Evolutionary conservation across 1,140 invertebrate species (phyloP), one percentile per base, ranked within the genome.

Genomic region (Mya arenaria): DNA sequence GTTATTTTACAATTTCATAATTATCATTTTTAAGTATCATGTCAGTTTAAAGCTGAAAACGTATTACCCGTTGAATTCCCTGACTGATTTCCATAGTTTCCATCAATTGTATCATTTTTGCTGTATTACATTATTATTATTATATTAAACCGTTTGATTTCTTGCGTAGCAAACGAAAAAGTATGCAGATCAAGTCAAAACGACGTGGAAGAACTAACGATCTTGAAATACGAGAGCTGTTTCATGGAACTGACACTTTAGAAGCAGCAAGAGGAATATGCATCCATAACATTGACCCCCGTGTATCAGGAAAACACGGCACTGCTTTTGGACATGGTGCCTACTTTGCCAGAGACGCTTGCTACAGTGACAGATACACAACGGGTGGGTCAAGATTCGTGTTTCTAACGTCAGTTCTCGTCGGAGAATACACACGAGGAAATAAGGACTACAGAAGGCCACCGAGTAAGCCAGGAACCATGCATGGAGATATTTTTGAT

Each of bases 301-400:
- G 89, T 13, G 63, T 85, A 15, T 84, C 82, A 32, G 89, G 89
- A 3, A 80, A 81, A 56, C 58, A 60, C 48, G 89, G 89, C 0
- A 84, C 87, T 17, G 52, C 60, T 30, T 90, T 85, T 78, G 90
- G 90, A 0, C 87, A 87, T 63, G 90, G 90, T 0, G 82, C 81
- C 34, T 91, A 91, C 74, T 91, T 91, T 69, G 86, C 89, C 3
- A 77, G 78, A 17, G 74, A 86, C 81, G 84, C 90, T 13, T 74
- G 69, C 13, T 88, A 87, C 63, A 83, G 84, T 3, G 60, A 87
- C 60, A 73, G 58, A 30, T 90, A 89, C 75, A 86, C 87, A 0
- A 69, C 78, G 30, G n/a, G 52, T 10, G 28, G 28, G 36, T 19
- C 10, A 13, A 84, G 81, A 48, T 78, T 84, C 48, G 85, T 90